Percentiles rank a stretch among this genome's conserved stretches.
These are phyloP conservation scores for Anoplolepis gracilipes DNA, from an alignment of 1,140 invertebrate species.

Conservation along the genomic window DNA sequence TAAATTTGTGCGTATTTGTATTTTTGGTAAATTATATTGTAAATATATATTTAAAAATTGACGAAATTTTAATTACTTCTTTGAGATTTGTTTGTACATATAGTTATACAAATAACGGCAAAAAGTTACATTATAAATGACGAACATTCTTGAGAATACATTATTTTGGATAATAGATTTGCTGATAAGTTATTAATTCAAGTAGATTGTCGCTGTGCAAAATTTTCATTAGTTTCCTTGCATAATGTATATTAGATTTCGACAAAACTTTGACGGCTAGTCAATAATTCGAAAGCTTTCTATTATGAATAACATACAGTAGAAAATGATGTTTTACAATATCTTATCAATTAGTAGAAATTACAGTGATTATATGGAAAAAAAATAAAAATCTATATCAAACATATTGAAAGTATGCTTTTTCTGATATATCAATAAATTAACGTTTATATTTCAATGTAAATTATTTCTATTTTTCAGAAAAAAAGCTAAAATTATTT, in stretches of 20 bases:
- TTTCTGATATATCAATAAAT: conserved; percentile 1
- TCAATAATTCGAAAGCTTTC: conserved; percentile 14
- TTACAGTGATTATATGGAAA: neutral
- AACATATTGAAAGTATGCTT: neutral
- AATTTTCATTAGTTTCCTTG: conserved; percentile 32
- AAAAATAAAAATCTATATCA: neutral
- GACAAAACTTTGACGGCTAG: neutral
- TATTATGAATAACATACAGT: conserved; percentile 20
- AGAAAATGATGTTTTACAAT: conserved; percentile 4
- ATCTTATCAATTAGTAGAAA: neutral
- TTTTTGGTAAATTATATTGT: too few species aligned
- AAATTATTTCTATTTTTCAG: neutral
- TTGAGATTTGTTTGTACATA: neutral
- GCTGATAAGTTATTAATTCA: conserved; percentile 35
- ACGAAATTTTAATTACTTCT: too few species aligned
- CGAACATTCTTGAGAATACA: conserved; percentile 5
- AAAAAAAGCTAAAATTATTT: conserved; percentile 14
- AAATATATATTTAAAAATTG: too few species aligned
- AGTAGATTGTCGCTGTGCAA: neutral
- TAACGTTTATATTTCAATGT: neutral
- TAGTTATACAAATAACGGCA: neutral
- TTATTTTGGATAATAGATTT: conserved; percentile 42
- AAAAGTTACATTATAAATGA: conserved; percentile 18
- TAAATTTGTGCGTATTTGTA: too few species aligned
- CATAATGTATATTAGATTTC: neutral